Conservation (phyloP, 2,113 vertebrate species). For the Oreotrochilus melanogaster region DNA sequence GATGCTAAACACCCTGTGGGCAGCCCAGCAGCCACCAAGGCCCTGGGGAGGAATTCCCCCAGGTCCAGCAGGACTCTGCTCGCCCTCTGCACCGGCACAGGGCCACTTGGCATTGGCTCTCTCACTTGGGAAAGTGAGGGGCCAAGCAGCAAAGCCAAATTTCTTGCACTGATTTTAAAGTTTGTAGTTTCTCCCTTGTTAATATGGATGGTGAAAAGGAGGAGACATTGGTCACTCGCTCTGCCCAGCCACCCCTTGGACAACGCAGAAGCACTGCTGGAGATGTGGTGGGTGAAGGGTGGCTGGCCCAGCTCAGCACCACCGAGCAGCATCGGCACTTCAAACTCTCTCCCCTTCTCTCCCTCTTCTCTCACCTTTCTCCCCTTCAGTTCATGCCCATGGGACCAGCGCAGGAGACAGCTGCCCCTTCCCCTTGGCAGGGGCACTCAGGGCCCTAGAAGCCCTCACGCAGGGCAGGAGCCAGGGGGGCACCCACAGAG, state of each 20-base stretch:
- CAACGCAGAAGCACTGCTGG: accelerated
- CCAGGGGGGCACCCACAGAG: accelerated
- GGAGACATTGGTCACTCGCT: neutral
- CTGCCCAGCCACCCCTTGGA: accelerated
- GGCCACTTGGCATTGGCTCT: accelerated
- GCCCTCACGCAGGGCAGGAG: neutral
- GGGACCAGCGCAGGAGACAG: neutral
- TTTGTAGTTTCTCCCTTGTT: neutral
- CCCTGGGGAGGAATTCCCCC: neutral
- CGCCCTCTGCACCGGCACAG: accelerated
- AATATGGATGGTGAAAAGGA: neutral
- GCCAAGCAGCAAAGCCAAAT: accelerated
- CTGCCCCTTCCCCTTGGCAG: accelerated
- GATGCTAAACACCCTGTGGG: neutral
- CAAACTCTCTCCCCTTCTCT: neutral
- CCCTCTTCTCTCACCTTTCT: neutral
- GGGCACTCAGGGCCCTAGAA: neutral
- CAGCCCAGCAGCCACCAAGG: accelerated
- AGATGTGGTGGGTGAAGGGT: accelerated
- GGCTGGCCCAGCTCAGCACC: neutral
- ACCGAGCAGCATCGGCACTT: neutral
- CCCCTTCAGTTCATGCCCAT: neutral
- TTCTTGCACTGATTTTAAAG: accelerated
- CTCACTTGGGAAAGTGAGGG: neutral
- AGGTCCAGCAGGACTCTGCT: neutral